Percentiles rank a stretch among this genome's conserved stretches.
phyloP scores from a whole-genome alignment of 2,888 invertebrate species.

The Romanomermis culicivorax region DNA sequence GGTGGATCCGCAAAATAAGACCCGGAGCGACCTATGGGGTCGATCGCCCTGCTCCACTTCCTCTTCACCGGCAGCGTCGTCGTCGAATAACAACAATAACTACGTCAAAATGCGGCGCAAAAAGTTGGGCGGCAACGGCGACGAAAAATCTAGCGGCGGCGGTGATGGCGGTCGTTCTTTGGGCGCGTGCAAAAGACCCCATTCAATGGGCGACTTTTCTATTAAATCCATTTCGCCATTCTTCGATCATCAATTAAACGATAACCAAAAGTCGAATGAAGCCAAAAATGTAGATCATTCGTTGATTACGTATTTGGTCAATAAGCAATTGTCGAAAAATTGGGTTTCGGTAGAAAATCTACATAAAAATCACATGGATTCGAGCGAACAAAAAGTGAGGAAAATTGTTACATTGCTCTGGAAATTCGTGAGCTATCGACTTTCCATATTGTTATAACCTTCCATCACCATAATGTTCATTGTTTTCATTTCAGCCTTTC shows the following conservation, averaged over 20 bases:
- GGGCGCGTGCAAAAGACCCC: background rate
- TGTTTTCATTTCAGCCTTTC: no score
- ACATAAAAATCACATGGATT: background rate
- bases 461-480: no score
- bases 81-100: background rate
- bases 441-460: no score
- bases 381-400: no score
- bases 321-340: background rate
- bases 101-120: background rate
- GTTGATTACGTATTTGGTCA: background rate
- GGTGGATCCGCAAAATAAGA: background rate
- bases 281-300: background rate
- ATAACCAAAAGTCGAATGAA: background rate
- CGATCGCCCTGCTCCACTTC: background rate
- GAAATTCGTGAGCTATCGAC: no score
- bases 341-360: slow-evolving; percentile 2
- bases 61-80: background rate
- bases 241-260: background rate
- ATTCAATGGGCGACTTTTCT: slow-evolving; percentile 9
- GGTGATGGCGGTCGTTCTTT: background rate
- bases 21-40: background rate
- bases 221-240: no score
- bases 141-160: background rate
- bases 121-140: background rate
- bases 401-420: no score